A percentile compares a stretch with the other conserved stretches of the same genome.
These are phyloP conservation scores for Thaumatotibia leucotreta DNA, from an alignment of 1,140 invertebrate species.

Conservation along the genomic window DNA sequence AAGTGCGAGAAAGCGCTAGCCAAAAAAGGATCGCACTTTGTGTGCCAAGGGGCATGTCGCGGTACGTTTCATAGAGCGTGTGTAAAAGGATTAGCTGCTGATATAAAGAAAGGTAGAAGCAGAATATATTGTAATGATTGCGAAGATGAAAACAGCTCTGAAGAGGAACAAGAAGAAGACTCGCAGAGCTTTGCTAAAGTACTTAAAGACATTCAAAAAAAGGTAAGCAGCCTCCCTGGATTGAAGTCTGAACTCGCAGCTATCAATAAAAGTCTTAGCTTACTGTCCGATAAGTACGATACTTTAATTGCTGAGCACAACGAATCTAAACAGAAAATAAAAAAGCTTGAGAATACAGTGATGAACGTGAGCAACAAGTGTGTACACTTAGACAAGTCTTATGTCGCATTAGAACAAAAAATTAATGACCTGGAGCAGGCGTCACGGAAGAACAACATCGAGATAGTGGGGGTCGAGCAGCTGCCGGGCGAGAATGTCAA, in stretches of 20 bases:
- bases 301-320: not conserved
- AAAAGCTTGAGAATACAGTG: not conserved
- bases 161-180: not conserved
- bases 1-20: not conserved
- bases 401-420: no score
- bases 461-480: no score
- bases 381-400: no score
- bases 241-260: not conserved
- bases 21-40: not conserved
- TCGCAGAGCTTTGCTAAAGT: not conserved
- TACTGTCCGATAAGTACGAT: not conserved
- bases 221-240: not conserved
- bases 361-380: not conserved
- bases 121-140: not conserved
- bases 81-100: not conserved
- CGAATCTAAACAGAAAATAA: not conserved
- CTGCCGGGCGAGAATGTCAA: no score
- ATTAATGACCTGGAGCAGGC: no score
- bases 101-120: not conserved
- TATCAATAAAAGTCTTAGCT: not conserved
- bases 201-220: not conserved
- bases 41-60: not conserved
- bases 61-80: not conserved
- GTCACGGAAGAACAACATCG: no score
- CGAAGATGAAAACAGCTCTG: not conserved